Evolutionary conservation across 35 echinoderm and acorn worm genomes (phyloP), one percentile per base, ranked within the genome.

Genomic region (Lytechinus variegatus): DNA sequence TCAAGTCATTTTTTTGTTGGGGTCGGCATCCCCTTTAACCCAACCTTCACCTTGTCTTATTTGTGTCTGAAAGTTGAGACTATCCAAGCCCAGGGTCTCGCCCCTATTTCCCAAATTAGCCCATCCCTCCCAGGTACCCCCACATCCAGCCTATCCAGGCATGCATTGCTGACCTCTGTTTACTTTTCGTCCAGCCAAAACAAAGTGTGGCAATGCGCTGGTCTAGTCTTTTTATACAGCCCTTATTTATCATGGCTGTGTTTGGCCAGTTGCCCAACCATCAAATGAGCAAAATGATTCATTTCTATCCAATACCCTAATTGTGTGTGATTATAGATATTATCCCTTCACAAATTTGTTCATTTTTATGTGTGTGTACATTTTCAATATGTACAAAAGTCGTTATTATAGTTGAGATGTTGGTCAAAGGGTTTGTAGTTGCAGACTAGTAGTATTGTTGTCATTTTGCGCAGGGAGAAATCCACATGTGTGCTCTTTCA

Each of bases 41-140:
- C 66, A 79, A 5, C 66, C 66, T 79, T 16, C 14, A 79, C 8
- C 19, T 79, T 24, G 2, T n/a, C 33, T 7, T 79, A 79, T 24
- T 79, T 0, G 14, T 19, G 66, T 79, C 66, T 79, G 66, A 79
- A n/a, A 24, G 16, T 24, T 6, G 3, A n/a, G 66, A 79, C 66
- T 24, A 79, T 19, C 66, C 21, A 19, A 79, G 66, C 16, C 66
- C 66, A 79, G 66, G 66, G 66, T 79, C 66, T 79, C 24, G 66
- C 16, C 66, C 66, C 66, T 79, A 79, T 79, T 79, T 79, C 66
- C 66, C 66, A 79, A 79, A 79, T 79, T 79, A 79, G 66, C 66
- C 66, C n/a, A 21, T 79, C 66, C 66, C 66, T 79, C 66, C 66
- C 66, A 79, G 66, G 66, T 6, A 79, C 66, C 66, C 66, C 66